Conservation (phyloP, 2,113 vertebrate genomes). For the Asarcornis scutulata region DNA sequence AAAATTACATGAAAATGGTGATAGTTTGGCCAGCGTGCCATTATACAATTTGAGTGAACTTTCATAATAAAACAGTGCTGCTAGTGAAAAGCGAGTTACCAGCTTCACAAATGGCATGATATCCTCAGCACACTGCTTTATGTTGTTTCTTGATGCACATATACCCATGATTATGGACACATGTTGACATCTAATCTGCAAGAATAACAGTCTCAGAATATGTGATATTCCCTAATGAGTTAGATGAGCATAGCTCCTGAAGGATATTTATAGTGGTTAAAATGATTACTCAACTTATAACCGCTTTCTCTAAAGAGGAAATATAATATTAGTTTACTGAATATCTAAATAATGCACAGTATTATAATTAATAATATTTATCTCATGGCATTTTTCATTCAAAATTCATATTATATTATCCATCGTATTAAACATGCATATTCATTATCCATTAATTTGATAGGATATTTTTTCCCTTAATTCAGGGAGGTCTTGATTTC, state of each 20-base stretch:
- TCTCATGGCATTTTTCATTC: neutral
- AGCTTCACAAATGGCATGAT: neutral
- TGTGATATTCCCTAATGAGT: neutral
- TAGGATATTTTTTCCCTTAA: neutral
- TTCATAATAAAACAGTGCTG: neutral
- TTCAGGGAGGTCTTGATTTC: neutral
- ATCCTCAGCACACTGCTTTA: neutral
- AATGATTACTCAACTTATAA: neutral
- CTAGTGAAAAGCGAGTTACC: neutral
- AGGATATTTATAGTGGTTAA: neutral
- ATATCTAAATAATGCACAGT: neutral
- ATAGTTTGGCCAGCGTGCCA: neutral
- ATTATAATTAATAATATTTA: neutral
- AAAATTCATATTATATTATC: neutral
- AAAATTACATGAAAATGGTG: neutral
- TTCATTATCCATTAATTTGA: neutral
- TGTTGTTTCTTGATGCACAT: neutral
- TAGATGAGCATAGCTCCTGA: neutral
- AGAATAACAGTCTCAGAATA: neutral
- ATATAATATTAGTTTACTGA: neutral
- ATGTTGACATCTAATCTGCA: neutral
- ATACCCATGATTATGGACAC: no score
- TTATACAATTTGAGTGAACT: neutral
- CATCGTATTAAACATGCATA: neutral
- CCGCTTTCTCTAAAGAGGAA: neutral